Base-by-base conservation (phyloP, 2,113 vertebrate genomes). In the Galbula dea region DNA sequence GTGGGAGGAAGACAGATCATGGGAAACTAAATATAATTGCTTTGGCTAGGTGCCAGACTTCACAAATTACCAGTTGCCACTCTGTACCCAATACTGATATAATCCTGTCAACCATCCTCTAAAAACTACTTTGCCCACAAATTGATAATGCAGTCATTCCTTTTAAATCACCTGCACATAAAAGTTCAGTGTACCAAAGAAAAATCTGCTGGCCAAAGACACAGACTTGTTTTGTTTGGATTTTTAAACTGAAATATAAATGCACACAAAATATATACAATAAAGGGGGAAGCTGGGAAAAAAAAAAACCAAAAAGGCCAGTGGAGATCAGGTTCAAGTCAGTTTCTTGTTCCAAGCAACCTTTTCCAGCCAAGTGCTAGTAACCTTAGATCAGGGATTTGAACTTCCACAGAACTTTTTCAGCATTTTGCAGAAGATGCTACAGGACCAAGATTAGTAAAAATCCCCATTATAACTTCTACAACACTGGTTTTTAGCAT, bases 11-110 rank as follows among this genome's bases (percentile, higher is more conserved):
- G 30, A 86, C 86, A 81, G 52, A 84, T 19, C 52, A 72, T 17
- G 52, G 75, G 63, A 80, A 79, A 79, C 4, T 3, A 49, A 66
- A 73, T 55, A 3, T 71, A 94, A 95, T 74, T 92, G 52, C 57
- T 66, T 43, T 93, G 89, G 59, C 66, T 69, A 21, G 7, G 19
- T 71, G 82, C 87, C 94, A 80, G 14, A 76, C 63, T 89, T 92
- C 59, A 83, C 93, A 96, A 91, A 92, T 89, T 91, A 95, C 37
- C 75, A 79, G 49, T 54, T 82, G 54, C 49, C 74, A 54, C 66
- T 61, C 54, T 46, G 26, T 30, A 82, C 17, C 51, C 37, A 83
- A 74, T 34, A 62, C 23, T 63, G 63, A 73, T 27, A 77, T 48
- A 83, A 92, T 95, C 66, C 74, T 83, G 77, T 63, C 75, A 92